Base-by-base conservation (phyloP, 1,140 invertebrate genomes). In the Euwallacea similis region DNA sequence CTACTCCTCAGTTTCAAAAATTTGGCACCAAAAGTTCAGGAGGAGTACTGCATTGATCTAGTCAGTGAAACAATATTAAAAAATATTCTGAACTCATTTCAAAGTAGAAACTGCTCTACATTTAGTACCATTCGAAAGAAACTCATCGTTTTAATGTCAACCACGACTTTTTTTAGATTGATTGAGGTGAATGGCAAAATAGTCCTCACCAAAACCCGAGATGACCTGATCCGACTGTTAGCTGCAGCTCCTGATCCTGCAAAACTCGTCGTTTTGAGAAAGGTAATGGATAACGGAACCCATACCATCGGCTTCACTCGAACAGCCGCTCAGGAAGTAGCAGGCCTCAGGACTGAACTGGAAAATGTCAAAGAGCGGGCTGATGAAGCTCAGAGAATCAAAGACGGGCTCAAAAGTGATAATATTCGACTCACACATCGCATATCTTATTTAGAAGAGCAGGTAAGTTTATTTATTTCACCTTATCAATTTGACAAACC, bases 401-500 rank as follows among this genome's bases (percentile, higher is more conserved):
- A 87, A 77, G 88, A 90, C 69, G 83, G 84, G 11, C 81, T 90
- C 1, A 86, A 90, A 76, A 87, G 89, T 33, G 93, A 95, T 81
- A 94, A 94, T 80, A 87, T 93, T 13, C 84, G 93, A 55, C 84
- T 95, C 54, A 93, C 92, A 7, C 94, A 95, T 80, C 86, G 94
- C 62, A 95, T 95, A 56, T 91, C 91, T 2, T 95, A 95, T 80
- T 85, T 96, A 50, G 93, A 96, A 79, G 93, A 96, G 75, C 93
- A 95, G 81, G 93, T 95, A 58, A 83, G 41, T 70, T n/a, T 50
- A 16, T 7, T 69, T 66, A n/a, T 50, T 50, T 50, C 13, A 11
- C 13, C 2, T 50, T 50, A 50, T 50, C 21, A 33, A 4, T 33
- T 33, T 33, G 21, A 33, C 1, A 33, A 33, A 33, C 56, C 53